Percentiles rank a stretch among this genome's conserved stretches.
Evolutionary conservation across 2,797 vertebrate species (phyloP).

Genomic region (Schizopygopsis pylzovi): DNA sequence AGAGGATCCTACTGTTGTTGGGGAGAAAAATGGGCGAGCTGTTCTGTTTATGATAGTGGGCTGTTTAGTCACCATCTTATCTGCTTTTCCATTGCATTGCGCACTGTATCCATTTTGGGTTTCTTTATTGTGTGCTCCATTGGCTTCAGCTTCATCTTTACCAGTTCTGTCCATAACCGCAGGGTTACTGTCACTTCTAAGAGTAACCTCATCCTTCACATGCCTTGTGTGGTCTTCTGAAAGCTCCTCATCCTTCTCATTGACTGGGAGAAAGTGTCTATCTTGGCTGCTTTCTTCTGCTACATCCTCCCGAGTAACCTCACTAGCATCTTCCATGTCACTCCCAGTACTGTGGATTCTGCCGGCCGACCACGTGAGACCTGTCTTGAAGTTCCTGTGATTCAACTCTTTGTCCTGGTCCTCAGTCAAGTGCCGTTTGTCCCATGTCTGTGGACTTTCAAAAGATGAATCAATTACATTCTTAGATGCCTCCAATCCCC

Average conservation of each 20-base stretch:
- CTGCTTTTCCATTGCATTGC: conserved; percentile 76
- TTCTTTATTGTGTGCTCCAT: conserved; percentile 63
- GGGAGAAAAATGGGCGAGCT: conserved; percentile 90
- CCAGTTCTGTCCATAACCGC: conserved; percentile 58
- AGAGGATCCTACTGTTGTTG: conserved; percentile 67
- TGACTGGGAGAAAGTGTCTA: conserved; percentile 80
- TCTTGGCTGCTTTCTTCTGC: conserved; percentile 70
- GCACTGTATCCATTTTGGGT: conserved; percentile 73
- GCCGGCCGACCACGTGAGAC: conserved; percentile 59
- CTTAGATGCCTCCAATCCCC: conserved; percentile 56
- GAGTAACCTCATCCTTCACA: conserved; percentile 62
- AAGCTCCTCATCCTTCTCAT: conserved; percentile 68
- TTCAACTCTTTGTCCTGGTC: conserved; percentile 71
- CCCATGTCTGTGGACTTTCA: conserved; percentile 75
- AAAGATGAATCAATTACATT: conserved; percentile 66
- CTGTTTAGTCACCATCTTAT: conserved; percentile 71
- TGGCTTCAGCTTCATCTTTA: conserved; percentile 63
- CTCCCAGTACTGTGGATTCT: conserved; percentile 54
- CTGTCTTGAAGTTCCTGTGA: conserved; percentile 65
- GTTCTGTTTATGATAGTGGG: conserved; percentile 86
- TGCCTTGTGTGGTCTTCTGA: conserved; percentile 67
- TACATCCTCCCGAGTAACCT: conserved; percentile 69
- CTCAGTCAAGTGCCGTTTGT: conserved; percentile 73
- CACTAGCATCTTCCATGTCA: conserved; percentile 78
- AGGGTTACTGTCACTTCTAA: conserved; percentile 58